These are phyloP conservation scores for Thymelicus acteon DNA, from an alignment of 2,888 invertebrate species.

Conservation along the genomic window DNA sequence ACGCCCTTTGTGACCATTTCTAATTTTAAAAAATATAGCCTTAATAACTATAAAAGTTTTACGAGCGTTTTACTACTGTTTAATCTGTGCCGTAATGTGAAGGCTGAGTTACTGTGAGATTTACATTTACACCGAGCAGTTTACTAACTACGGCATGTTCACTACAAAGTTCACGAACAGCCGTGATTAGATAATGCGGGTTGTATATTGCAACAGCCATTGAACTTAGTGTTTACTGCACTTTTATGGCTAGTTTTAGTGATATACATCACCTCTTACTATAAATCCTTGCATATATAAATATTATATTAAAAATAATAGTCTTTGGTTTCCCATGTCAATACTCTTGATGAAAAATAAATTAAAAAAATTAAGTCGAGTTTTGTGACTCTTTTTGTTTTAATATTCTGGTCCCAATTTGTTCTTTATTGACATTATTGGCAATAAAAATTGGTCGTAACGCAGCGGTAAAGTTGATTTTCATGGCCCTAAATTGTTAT, in stretches of 20 bases:
- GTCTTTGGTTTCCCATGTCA: not conserved
- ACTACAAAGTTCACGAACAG: slow-evolving; percentile 44
- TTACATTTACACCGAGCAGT: slow-evolving; percentile 35
- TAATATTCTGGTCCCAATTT: not conserved
- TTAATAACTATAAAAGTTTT: slow-evolving; percentile 74
- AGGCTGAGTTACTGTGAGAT: slow-evolving; percentile 60
- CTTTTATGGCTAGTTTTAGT: slow-evolving; percentile 34
- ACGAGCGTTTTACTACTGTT: slow-evolving; percentile 79
- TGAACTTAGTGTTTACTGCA: slow-evolving; percentile 36
- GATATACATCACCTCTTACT: slow-evolving; percentile 18
- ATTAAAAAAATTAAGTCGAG: too few species aligned
- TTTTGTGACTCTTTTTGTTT: not conserved
- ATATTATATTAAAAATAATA: not conserved
- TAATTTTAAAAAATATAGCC: slow-evolving; percentile 73
- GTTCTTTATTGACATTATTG: slow-evolving; percentile 5
- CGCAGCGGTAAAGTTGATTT: not conserved
- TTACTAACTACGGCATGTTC: slow-evolving; percentile 43
- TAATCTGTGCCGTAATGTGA: slow-evolving; percentile 73
- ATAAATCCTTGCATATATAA: slow-evolving; percentile 42
- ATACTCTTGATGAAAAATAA: not conserved
- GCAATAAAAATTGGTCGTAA: not conserved
- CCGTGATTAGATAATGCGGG: slow-evolving; percentile 43
- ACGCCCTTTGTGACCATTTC: slow-evolving; percentile 69
- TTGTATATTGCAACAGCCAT: slow-evolving; percentile 37
- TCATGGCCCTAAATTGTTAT: slow-evolving; percentile 3